phyloP scores from a whole-genome alignment of 2,113 vertebrate genomes.

The Malurus cyaneus region DNA sequence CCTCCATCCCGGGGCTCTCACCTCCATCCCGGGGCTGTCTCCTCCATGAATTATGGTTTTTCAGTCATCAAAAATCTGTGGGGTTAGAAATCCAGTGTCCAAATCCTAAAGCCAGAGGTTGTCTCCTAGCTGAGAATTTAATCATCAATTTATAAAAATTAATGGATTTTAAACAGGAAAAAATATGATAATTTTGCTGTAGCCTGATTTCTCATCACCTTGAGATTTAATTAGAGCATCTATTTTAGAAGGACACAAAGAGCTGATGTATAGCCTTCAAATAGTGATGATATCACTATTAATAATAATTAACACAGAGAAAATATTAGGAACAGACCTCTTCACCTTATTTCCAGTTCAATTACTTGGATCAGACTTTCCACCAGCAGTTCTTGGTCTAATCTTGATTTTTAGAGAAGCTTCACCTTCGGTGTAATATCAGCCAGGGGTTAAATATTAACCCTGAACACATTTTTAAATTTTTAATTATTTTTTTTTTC shows the following conservation, averaged over 20 bases:
- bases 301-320: not conserved
- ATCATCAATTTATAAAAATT: not conserved
- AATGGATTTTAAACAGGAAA: not conserved
- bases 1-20: no score
- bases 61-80: not conserved
- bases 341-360: not conserved
- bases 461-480: rapidly evolving
- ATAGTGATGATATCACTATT: not conserved
- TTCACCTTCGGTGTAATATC: not conserved
- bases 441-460: not conserved
- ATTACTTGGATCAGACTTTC: not conserved
- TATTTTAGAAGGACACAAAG: not conserved
- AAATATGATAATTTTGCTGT: not conserved
- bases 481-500: not conserved
- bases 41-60: not conserved
- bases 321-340: not conserved
- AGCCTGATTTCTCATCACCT: not conserved
- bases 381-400: not conserved
- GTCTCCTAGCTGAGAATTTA: not conserved
- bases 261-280: not conserved
- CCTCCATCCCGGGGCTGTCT: no score
- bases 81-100: not conserved
- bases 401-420: not conserved
- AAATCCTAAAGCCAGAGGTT: not conserved
- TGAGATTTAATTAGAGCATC: not conserved